These are phyloP conservation scores for Etia nguti DNA, from an alignment of 2,113 vertebrate species.

Conservation along the genomic window DNA sequence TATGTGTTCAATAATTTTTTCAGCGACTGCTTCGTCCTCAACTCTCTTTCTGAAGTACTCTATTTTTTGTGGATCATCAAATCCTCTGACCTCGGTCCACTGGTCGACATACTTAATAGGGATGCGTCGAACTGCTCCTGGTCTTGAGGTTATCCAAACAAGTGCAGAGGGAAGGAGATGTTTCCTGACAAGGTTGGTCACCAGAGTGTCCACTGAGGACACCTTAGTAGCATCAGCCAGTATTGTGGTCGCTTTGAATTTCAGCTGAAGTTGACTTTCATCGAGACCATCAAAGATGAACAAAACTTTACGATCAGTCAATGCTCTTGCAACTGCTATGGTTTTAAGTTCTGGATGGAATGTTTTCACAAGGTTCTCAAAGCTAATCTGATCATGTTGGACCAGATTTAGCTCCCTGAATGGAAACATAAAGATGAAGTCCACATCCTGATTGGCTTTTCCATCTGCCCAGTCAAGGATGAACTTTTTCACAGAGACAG, in stretches of 20 bases:
- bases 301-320: not conserved
- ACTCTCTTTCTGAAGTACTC: slow-evolving; percentile 23
- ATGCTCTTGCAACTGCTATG: not conserved
- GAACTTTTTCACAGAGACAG: slow-evolving; percentile 39
- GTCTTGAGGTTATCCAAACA: slow-evolving; percentile 32
- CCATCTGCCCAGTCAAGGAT: slow-evolving; percentile 38
- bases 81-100: slow-evolving; percentile 31
- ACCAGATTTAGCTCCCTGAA: slow-evolving; percentile 36
- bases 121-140: not conserved
- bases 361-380: not conserved
- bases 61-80: slow-evolving; percentile 23
- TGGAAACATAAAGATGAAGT: slow-evolving; percentile 15
- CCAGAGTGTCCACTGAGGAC: slow-evolving; percentile 10
- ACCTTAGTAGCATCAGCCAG: not conserved
- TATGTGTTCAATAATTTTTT: not conserved
- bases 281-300: slow-evolving; percentile 32
- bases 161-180: slow-evolving; percentile 6
- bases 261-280: slow-evolving; percentile 1
- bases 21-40: not conserved
- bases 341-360: slow-evolving; percentile 5
- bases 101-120: not conserved
- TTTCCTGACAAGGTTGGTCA: slow-evolving; percentile 21
- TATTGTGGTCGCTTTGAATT: not conserved
- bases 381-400: not conserved
- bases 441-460: not conserved